Conservation (phyloP, 2,888 invertebrate genomes). For the Cephus runcator region DNA sequence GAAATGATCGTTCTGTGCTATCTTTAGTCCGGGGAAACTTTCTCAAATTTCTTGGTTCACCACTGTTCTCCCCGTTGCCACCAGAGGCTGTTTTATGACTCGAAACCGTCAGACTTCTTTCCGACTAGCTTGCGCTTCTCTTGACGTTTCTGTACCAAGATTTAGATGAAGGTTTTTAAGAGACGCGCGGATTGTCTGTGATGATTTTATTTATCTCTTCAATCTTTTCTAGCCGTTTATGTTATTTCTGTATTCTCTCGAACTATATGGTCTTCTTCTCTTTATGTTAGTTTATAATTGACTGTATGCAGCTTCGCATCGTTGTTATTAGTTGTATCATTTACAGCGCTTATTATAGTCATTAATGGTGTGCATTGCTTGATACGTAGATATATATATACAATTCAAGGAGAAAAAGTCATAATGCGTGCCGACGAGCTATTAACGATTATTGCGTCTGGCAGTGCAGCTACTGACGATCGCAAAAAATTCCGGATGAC, state of each 20-base stretch:
- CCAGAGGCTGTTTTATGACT: conserved; percentile 29
- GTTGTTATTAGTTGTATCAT: background rate
- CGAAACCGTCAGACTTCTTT: conserved; percentile 1
- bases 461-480: conserved; percentile 1
- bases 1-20: conserved; percentile 30
- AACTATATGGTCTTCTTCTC: background rate
- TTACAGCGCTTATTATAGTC: background rate
- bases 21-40: conserved; percentile 52
- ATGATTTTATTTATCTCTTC: background rate
- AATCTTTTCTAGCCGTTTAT: background rate
- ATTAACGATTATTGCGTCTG: conserved; percentile 7
- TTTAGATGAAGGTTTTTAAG: background rate
- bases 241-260: background rate
- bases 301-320: background rate
- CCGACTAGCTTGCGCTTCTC: background rate
- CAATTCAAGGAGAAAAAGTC: background rate
- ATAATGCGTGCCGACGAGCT: conserved; percentile 1
- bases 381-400: background rate
- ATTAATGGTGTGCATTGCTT: background rate
- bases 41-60: conserved; percentile 47
- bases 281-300: background rate
- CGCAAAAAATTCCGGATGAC: background rate
- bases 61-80: background rate
- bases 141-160: background rate
- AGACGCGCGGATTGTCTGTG: background rate